Base-by-base conservation (phyloP, 2,888 invertebrate species). In the Melitaea athalia region DNA sequence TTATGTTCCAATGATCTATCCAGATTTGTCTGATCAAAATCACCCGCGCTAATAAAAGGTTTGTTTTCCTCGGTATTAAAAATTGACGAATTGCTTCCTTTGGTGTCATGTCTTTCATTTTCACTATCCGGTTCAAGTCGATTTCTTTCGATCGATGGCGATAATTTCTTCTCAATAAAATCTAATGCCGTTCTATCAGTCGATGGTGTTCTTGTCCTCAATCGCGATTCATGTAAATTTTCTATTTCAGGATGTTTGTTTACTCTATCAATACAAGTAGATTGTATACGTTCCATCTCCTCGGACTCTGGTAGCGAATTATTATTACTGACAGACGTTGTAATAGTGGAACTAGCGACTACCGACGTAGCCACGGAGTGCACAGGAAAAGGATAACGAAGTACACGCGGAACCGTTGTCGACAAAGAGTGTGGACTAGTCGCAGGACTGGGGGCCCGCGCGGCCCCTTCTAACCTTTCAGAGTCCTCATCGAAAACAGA, bases 401-500 rank as follows among this genome's bases (percentile, higher is more conserved):
- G 69, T 3, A 77, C 69, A 3, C 81, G 73, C 33, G 76, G 74
- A 12, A 72, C 67, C 3, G 79, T 67, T n/a, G 79, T 70, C 0
- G 94, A 74, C 86, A 93, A 71, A 93, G 95, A 79, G 8, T 85
- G 86, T 12, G 88, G 85, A 63, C 87, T 86, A 24, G 85, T 80
- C 5, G 76, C 77, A 2, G 91, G 91, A 64, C 91, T 98, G 95
- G 91, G 97, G 95, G 90, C 97, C 95, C 87, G 98, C 95, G 83
- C 96, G 79, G 57, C 57, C 42, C 97, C 97, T 86, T 98, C 98
- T 69, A 99, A 93, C 47, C 99, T 94, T 87, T 98, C 98, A 52
- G 97, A 95, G 85, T 99, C 99, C 86, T 99, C 99, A 85, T 99
- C 99, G 87, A 99, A 99, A 64, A 99, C 97, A 63, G 98, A 98